Base-by-base conservation (phyloP, 1,140 invertebrate genomes). In the Globodera ellingtonae region DNA sequence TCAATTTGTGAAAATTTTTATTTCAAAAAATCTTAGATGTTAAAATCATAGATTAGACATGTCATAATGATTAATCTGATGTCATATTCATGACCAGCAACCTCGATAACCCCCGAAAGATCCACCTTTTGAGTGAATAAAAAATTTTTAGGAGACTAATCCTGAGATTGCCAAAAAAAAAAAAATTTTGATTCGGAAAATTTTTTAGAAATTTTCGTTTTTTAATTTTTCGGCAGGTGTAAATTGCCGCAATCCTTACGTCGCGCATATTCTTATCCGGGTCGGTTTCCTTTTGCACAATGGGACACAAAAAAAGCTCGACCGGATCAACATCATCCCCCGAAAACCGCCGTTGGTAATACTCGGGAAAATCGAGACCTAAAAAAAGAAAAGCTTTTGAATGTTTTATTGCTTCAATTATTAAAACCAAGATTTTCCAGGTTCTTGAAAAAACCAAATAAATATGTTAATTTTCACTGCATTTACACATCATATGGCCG, bases 311-410 rank as follows among this genome's bases (percentile, higher is more conserved):
- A 89, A 99, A 99, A 50, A 99, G 90, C 89, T 98, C 95, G 10
- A 92, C 93, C 9, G 97, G 97, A 91, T 99, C 96, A 50, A 97
- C 95, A 90, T 94, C 93, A 88, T 99, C 95, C 98, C 97, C 99
- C 86, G 95, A 98, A 89, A 35, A 35, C 8, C 13, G 8, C 15
- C 10, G 18, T 13, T 98, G 98, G 88, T 95, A 99, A 90, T 96
- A 96, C 66, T 94, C 93, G 72, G 93, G 93, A 89, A 99, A 99
- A 91, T 99, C 97, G 82, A 97, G 91, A 62, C 93, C 93, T 94
- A 95, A 6, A 62, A 62, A 62, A 62, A 62, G 13, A 10, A 18
- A 6, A 62, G 6, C 18, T 62, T 18, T 4, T 18, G 56, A 6
- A 2, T 15, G 5, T 18, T 13, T 52, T 52, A 52, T 52, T 52